These are phyloP conservation scores for Notodonta ziczac DNA, from an alignment of 2,888 invertebrate species.

Conservation along the genomic window DNA sequence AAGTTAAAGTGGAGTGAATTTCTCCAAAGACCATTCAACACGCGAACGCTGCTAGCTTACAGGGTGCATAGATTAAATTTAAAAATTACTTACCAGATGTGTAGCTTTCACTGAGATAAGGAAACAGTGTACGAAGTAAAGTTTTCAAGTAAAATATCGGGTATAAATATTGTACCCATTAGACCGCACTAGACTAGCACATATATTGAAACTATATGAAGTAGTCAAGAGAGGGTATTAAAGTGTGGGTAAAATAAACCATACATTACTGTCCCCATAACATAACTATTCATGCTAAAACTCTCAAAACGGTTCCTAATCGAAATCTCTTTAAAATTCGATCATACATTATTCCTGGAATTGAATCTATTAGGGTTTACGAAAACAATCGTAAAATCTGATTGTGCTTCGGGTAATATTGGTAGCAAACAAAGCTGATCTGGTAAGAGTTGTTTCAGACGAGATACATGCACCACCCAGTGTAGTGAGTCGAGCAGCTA, in stretches of 20 bases:
- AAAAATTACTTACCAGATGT: neutral
- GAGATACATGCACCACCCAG: neutral
- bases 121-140: neutral
- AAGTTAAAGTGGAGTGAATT: neutral
- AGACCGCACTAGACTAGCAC: no score
- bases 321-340: no score
- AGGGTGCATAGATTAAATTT: neutral
- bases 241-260: no score
- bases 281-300: neutral
- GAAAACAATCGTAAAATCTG: slow-evolving; percentile 19
- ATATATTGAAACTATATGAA: no score
- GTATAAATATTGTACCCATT: no score
- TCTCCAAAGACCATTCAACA: neutral
- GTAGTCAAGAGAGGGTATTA: no score
- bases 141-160: neutral
- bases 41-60: neutral
- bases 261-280: no score
- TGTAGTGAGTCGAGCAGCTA: no score
- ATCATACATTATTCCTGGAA: no score
- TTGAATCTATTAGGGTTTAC: neutral
- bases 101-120: neutral
- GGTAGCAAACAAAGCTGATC: slow-evolving; percentile 17
- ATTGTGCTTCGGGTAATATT: slow-evolving; percentile 20
- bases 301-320: no score
- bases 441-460: neutral